These are phyloP conservation scores for Brachionus manjavacas DNA, from an alignment of 1,140 invertebrate genomes.

Conservation along the genomic window DNA sequence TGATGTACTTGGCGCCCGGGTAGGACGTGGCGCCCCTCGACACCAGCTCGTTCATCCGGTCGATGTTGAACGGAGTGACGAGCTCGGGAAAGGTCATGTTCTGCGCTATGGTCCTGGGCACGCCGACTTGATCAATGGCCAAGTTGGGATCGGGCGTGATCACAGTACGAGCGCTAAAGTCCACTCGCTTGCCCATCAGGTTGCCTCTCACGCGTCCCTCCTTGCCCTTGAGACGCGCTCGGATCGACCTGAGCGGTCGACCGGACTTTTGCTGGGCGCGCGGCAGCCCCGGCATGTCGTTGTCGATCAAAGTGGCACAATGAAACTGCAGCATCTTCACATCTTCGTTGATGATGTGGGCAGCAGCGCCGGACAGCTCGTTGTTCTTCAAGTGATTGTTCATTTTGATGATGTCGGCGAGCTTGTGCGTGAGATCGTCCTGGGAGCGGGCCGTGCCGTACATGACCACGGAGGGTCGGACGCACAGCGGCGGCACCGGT, in stretches of 20 bases:
- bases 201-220: constrained; percentile 97
- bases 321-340: constrained; percentile 98
- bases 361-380: constrained; percentile 88
- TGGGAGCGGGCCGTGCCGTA: constrained; percentile 86
- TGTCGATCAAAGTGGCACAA: constrained; percentile 93
- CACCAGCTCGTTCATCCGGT: constrained; percentile 93
- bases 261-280: constrained; percentile 97
- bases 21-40: constrained; percentile 92
- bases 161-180: constrained; percentile 97
- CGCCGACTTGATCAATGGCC: constrained; percentile 95
- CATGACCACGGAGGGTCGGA: constrained; percentile 94
- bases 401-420: constrained; percentile 95
- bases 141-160: constrained; percentile 99
- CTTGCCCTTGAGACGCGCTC: constrained; percentile 72
- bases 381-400: constrained; percentile 92
- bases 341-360: constrained; percentile 92
- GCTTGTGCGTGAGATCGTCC: constrained; percentile 97
- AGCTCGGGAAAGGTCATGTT: constrained; percentile 99
- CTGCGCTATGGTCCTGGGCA: constrained; percentile 93
- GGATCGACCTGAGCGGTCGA: constrained; percentile 93
- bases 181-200: constrained; percentile 99
- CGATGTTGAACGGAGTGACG: constrained; percentile 98
- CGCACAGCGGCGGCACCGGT: constrained; percentile 87
- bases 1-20: constrained; percentile 98
- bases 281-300: constrained; percentile 95